A percentile compares a stretch with the other conserved stretches of the same genome.
Evolutionary conservation across 2,797 vertebrate species (phyloP).

Genomic region (Oophaga sylvatica): DNA sequence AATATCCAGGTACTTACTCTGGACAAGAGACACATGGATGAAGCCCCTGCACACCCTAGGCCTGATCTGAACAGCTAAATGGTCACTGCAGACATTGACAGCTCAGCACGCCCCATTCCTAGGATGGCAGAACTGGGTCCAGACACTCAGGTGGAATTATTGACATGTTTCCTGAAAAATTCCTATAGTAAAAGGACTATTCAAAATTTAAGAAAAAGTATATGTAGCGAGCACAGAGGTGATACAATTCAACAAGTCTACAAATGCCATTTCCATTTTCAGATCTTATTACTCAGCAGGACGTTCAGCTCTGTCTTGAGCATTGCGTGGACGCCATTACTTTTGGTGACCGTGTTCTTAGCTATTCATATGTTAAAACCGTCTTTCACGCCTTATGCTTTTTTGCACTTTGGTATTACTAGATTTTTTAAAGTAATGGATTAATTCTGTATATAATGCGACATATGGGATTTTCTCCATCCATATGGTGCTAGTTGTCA

Average conservation of each 20-base stretch:
- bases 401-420: neutral
- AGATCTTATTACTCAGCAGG: neutral
- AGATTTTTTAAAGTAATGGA: conserved; percentile 5
- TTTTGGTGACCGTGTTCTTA: neutral
- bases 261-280: neutral
- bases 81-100: too few species aligned
- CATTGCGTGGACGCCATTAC: neutral
- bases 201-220: neutral
- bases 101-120: too few species aligned
- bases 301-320: neutral
- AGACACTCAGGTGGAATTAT: too few species aligned
- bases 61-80: too few species aligned
- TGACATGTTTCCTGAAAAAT: neutral
- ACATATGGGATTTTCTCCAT: neutral
- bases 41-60: too few species aligned
- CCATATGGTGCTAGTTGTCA: conserved; percentile 1
- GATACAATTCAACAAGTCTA: neutral
- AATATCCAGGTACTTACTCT: too few species aligned
- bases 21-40: too few species aligned
- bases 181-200: neutral
- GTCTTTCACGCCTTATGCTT: neutral
- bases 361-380: neutral
- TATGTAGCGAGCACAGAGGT: neutral
- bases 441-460: neutral
- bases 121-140: too few species aligned